Evolutionary conservation across 2,888 invertebrate species (phyloP), one percentile per base, ranked within the genome.

Genomic region (Chesias legatella): DNA sequence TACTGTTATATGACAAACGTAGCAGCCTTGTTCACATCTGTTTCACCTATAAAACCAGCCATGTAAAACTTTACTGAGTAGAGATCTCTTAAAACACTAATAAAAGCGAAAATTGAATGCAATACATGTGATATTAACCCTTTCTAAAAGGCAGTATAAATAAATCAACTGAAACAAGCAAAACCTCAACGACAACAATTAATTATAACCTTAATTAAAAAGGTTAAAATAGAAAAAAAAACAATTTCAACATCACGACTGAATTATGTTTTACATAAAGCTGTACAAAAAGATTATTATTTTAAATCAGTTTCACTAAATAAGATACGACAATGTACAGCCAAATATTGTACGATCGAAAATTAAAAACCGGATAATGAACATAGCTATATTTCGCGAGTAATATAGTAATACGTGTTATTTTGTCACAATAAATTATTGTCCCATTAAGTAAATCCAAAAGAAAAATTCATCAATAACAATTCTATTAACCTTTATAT

Each of bases 11-110:
- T n/a, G n/a, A 54, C 57, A 60, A 67, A 65, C 67, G 61, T 62
- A 62, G 59, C 72, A 72, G 62, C 60, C 67, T 63, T 63, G 26
- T 49, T 67, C 82, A 85, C 83, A 85, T 75, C 84, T 85, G 83
- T 84, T 85, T 66, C 85, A 85, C 81, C 84, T 85, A 80, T 79
- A 86, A 80, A 85, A 86, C 84, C 75, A 86, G 84, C 71, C 78
- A 80, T 84, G 82, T 73, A 81, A 81, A 69, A 47, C 46, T 47
- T 26, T 23, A 43, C 49, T 57, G 52, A 51, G 50, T 49, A 28
- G 59, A 61, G 56, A 62, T 57, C 56, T 44, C 38, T 29, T 30
- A 51, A 35, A 38, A 36, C 25, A 36, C 22, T 7, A 10, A 34
- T 23, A 53, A 41, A 47, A 36, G 43, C 49, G 17, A 45, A 40